These are phyloP conservation scores for Tragopan temminckii DNA, from an alignment of 2,797 vertebrate genomes.

Conservation along the genomic window DNA sequence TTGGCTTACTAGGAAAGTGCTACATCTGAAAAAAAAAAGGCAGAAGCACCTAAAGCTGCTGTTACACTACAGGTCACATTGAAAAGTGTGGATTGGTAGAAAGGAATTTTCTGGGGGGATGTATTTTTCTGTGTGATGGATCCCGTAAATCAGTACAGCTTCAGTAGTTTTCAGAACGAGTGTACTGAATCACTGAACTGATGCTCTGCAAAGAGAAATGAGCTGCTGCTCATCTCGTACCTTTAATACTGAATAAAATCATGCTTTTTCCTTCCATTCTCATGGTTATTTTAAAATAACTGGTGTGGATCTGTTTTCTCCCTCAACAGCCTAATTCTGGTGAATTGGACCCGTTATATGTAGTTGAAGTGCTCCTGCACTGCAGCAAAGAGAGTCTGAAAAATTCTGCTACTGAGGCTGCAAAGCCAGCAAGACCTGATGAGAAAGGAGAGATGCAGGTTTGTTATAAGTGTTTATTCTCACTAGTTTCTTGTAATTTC, in stretches of 20 bases:
- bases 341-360: slow-evolving; percentile 91
- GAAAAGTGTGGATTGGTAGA: neutral
- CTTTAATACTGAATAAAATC: neutral
- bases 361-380: slow-evolving; percentile 93
- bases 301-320: neutral
- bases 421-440: slow-evolving; percentile 88
- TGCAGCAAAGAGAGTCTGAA: slow-evolving; percentile 96
- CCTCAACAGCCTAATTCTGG: slow-evolving; percentile 84
- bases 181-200: neutral
- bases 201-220: neutral
- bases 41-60: neutral
- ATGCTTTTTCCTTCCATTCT: neutral
- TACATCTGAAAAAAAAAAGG: neutral
- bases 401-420: slow-evolving; percentile 92
- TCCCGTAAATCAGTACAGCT: neutral
- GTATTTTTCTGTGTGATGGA: neutral
- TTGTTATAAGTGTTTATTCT: slow-evolving; percentile 18
- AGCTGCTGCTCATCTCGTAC: neutral
- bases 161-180: neutral
- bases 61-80: neutral
- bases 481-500: neutral
- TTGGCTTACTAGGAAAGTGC: neutral
- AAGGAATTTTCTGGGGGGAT: neutral
- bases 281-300: neutral
- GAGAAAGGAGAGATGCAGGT: slow-evolving; percentile 98